These are phyloP conservation scores for Tragelaphus scriptus DNA, from an alignment of 2,113 vertebrate species.

Conservation along the genomic window DNA sequence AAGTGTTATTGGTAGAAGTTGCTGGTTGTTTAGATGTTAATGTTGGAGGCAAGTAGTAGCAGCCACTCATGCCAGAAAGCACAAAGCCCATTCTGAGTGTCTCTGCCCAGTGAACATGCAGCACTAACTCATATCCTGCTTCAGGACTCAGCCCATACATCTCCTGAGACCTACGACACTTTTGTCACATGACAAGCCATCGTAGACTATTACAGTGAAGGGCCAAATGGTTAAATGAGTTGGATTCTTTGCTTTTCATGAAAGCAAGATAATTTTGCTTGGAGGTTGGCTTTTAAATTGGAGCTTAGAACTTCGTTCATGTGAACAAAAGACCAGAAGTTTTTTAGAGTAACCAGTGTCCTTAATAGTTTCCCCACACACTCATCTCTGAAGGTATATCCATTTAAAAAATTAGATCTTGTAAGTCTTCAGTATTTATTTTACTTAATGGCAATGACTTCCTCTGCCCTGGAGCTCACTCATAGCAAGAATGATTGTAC, in stretches of 20 bases:
- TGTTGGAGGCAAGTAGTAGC: constrained; percentile 15
- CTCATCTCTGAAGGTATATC: neutral
- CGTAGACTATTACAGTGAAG: neutral
- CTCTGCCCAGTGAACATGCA: neutral
- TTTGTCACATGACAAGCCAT: neutral
- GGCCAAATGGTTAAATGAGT: neutral
- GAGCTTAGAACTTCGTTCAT: neutral
- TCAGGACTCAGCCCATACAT: neutral
- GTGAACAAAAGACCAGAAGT: neutral
- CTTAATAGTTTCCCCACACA: neutral
- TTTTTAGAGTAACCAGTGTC: neutral
- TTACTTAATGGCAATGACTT: neutral
- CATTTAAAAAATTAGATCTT: neutral
- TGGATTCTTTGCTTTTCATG: neutral
- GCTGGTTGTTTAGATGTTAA: constrained; percentile 26
- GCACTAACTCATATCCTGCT: neutral
- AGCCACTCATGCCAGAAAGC: neutral
- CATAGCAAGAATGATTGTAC: neutral
- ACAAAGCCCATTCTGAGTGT: neutral
- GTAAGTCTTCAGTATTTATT: neutral
- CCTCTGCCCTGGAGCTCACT: neutral
- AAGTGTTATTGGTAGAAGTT: constrained; percentile 19
- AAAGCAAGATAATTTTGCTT: neutral
- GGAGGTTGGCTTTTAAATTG: neutral
- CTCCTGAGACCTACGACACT: neutral